Percentiles rank a stretch among this genome's conserved stretches.
phyloP scores from a whole-genome alignment of 1,140 invertebrate species.

The Phortica variegata region DNA sequence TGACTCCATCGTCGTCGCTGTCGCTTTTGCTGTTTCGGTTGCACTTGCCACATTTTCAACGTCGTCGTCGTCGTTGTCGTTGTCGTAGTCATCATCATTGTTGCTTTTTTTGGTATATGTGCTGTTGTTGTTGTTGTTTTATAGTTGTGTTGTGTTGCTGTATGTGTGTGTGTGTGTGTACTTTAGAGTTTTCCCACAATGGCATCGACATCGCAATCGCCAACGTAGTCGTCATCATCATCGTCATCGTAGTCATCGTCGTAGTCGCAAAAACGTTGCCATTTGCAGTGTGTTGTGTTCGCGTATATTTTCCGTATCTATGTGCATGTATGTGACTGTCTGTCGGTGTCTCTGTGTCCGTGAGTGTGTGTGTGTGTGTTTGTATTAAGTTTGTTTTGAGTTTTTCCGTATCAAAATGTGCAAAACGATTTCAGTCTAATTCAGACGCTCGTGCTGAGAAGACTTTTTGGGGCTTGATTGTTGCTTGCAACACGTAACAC shows the following conservation, averaged over 20 bases:
- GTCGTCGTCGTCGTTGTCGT: slow-evolving; percentile 21
- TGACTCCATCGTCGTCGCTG: too few species aligned
- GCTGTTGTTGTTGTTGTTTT: too few species aligned
- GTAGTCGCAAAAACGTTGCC: background rate
- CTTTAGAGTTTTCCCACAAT: too few species aligned
- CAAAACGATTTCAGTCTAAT: slow-evolving; percentile 58
- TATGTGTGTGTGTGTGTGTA: too few species aligned
- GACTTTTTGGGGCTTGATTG: slow-evolving; percentile 51
- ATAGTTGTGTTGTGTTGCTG: too few species aligned
- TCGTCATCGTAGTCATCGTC: slow-evolving; percentile 9
- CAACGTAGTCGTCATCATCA: slow-evolving; percentile 9
- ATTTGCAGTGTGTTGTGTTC: too few species aligned
- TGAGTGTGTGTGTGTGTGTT: slow-evolving; percentile 6
- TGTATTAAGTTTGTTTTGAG: slow-evolving; percentile 50
- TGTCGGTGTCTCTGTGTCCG: background rate
- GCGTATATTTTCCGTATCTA: background rate
- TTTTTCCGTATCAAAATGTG: slow-evolving; percentile 58
- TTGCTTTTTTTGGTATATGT: too few species aligned
- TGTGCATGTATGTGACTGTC: slow-evolving; percentile 13
- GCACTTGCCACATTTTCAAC: slow-evolving; percentile 32
- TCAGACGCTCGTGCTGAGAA: slow-evolving; percentile 58
- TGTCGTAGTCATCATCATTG: slow-evolving; percentile 1
- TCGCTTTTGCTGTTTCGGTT: too few species aligned
- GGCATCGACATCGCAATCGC: slow-evolving; percentile 19
- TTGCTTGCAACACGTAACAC: too few species aligned